Evolutionary conservation across 1,140 invertebrate species (phyloP), one percentile per base, ranked within the genome.

Genomic region (Stegodyphus mimosarum): DNA sequence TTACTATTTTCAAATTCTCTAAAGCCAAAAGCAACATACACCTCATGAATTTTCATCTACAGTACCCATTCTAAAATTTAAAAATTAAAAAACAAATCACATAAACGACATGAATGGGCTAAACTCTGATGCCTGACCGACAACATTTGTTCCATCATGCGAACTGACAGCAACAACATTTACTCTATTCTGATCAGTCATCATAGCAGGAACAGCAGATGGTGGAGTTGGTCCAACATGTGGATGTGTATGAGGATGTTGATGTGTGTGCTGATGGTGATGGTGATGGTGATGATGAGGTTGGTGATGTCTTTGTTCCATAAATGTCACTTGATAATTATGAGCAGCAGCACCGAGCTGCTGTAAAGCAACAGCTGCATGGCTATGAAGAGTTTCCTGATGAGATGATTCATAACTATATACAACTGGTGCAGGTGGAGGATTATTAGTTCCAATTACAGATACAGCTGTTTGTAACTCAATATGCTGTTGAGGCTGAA

Each of bases 171-270:
- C 64, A 18, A 85, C 83, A 75, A 84, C 73, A 76, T 84, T 84
- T 18, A 84, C 81, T 72, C 83, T 50, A 72, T 78, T 85, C 69
- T 85, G 83, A 85, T 85, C 83, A 78, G 83, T 50, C 75, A 85
- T 85, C 83, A 85, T 85, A 72, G 83, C 83, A 77, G 83, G 83
- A 85, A 85, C 83, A 60, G 83, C 83, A 63, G 83, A 70, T 60
- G 83, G 83, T 33, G 83, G 83, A 50, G 83, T 85, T 85, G 83
- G 83, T 78, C 83, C 83, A 78, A 85, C 83, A 78, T 85, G 83
- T 60, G 83, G 83, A 69, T 83, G 81, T 63, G 71, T 18, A 75
- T 83, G 81, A 51, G 69, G 79, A 75, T 83, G 81, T 13, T 74
- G 71, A 75, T 67, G 60, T 53, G n/a, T 6, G 15, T 83, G 81